phyloP scores from a whole-genome alignment of 2,888 invertebrate genomes.

The Thumatha senex region DNA sequence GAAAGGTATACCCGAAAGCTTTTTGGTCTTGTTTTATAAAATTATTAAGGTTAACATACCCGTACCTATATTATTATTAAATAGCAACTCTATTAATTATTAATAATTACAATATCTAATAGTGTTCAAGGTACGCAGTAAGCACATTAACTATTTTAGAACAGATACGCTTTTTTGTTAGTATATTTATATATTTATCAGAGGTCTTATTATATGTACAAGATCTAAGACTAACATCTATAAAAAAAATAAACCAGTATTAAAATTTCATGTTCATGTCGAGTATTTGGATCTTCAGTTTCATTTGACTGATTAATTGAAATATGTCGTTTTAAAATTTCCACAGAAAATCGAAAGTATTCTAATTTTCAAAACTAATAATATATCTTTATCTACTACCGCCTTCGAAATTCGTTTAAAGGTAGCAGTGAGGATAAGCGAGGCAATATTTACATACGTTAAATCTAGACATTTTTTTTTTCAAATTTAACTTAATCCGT shows the following conservation, averaged over 20 bases:
- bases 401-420: too few species aligned
- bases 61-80: slow-evolving; percentile 8
- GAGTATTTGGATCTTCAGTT: too few species aligned
- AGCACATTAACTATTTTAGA: slow-evolving; percentile 79
- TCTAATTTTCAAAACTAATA: too few species aligned
- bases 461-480: too few species aligned
- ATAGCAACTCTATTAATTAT: slow-evolving; percentile 9
- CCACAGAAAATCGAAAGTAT: too few species aligned
- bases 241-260: too few species aligned
- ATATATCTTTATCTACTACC: too few species aligned
- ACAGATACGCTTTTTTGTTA: slow-evolving; percentile 69
- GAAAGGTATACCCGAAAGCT: slow-evolving; percentile 1
- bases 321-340: too few species aligned
- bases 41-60: slow-evolving; percentile 17
- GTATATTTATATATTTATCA: slow-evolving; percentile 46
- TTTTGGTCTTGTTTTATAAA: slow-evolving; percentile 7
- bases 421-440: too few species aligned
- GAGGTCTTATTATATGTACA: slow-evolving; percentile 43
- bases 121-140: slow-evolving; percentile 44
- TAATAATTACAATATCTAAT: slow-evolving; percentile 29
- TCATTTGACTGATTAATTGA: too few species aligned
- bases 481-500: too few species aligned
- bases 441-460: too few species aligned
- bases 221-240: slow-evolving; percentile 32
- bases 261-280: slow-evolving; percentile 13